phyloP scores from a whole-genome alignment of 2,113 vertebrate genomes.

The Saguinus imperator region DNA sequence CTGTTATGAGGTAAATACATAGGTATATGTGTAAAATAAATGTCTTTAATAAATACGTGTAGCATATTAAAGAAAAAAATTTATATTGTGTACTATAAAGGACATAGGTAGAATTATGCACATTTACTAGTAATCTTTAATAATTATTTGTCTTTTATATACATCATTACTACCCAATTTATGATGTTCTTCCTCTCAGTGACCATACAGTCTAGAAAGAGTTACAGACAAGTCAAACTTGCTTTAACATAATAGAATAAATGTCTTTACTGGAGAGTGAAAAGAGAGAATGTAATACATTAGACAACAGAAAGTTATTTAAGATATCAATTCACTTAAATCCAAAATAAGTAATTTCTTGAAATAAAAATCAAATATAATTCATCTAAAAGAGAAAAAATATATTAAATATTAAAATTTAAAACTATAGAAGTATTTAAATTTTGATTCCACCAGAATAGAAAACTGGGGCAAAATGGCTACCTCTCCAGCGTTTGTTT shows the following conservation, averaged over 20 bases:
- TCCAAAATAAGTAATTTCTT: background rate
- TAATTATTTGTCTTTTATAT: background rate
- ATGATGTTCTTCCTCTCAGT: background rate
- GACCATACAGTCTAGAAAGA: background rate
- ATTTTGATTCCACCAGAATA: background rate
- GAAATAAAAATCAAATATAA: background rate
- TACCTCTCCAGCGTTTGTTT: accelerated
- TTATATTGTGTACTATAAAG: background rate
- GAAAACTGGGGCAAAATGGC: background rate
- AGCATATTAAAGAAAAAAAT: background rate
- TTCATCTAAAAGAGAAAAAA: background rate
- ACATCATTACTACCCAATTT: background rate
- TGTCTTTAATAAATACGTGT: background rate
- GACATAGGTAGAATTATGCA: background rate
- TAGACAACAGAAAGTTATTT: background rate
- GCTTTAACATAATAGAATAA: background rate
- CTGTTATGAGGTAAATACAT: background rate
- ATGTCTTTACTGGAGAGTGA: background rate
- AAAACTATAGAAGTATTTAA: background rate
- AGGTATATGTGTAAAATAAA: background rate
- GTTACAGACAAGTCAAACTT: background rate
- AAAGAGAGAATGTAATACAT: background rate
- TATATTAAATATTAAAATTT: background rate
- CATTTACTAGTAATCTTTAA: background rate
- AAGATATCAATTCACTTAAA: background rate